These are phyloP conservation scores for Epirrita christyi DNA, from an alignment of 2,888 invertebrate genomes.

Conservation along the genomic window DNA sequence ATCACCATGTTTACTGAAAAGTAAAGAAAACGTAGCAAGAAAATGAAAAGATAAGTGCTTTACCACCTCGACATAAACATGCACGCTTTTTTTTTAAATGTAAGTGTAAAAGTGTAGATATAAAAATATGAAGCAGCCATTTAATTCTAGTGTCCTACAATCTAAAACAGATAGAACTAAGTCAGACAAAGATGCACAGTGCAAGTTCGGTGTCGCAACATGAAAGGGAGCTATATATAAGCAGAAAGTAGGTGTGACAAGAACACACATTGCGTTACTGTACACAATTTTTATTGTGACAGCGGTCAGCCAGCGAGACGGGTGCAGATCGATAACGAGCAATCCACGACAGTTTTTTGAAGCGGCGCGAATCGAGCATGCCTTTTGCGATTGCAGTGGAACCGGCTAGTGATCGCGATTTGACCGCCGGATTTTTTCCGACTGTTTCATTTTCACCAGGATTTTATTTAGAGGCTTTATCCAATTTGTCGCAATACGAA, in stretches of 20 bases:
- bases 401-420: slow-evolving; percentile 33
- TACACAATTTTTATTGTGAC: slow-evolving; percentile 4
- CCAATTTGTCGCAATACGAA: slow-evolving; percentile 14
- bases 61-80: no score
- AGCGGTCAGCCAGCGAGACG: slow-evolving; percentile 41
- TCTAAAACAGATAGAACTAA: no score
- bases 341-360: slow-evolving; percentile 55
- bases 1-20: background rate
- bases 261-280: slow-evolving; percentile 13
- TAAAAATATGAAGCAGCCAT: no score
- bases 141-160: no score
- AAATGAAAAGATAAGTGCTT: no score
- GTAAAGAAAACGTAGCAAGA: no score
- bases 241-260: background rate
- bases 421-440: slow-evolving; percentile 32
- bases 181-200: no score
- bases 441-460: slow-evolving; percentile 25
- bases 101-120: no score
- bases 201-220: no score
- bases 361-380: slow-evolving; percentile 33
- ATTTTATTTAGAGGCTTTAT: slow-evolving; percentile 29
- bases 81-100: no score
- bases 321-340: slow-evolving; percentile 53
- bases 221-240: no score
- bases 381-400: slow-evolving; percentile 33